A percentile compares a stretch with the other conserved stretches of the same genome.
Evolutionary conservation across 2,113 vertebrate genomes (phyloP).

Genomic region (Montifringilla adamsi): DNA sequence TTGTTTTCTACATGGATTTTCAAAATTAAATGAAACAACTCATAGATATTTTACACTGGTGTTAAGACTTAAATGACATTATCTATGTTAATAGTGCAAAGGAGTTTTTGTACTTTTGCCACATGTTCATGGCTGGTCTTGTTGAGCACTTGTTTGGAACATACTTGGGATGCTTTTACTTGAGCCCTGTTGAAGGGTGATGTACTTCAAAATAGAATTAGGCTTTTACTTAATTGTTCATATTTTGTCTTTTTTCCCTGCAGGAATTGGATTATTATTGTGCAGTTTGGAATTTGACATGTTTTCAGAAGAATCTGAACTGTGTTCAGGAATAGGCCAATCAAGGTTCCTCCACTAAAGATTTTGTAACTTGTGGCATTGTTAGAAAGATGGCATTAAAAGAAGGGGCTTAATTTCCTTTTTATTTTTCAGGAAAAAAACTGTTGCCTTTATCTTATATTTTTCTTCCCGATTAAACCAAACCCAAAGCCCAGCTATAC

Average conservation of each 20-base stretch:
- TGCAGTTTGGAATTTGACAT: constrained; percentile 61
- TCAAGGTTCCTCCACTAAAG: background rate
- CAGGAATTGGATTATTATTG: constrained; percentile 67
- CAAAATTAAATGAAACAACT: constrained; percentile 51
- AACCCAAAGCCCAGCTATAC: background rate
- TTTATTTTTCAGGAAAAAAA: background rate
- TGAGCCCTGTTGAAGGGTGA: background rate
- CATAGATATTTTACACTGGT: constrained; percentile 42
- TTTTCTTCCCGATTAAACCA: background rate
- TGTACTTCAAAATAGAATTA: constrained; percentile 41
- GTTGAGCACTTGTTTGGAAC: constrained; percentile 64
- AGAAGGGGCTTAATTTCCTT: background rate
- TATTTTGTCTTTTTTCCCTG: constrained; percentile 42
- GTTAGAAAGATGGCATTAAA: constrained; percentile 28
- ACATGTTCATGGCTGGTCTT: constrained; percentile 14
- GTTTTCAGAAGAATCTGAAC: constrained; percentile 53
- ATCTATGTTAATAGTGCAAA: background rate
- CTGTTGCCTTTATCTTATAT: background rate
- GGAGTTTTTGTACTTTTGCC: constrained; percentile 44
- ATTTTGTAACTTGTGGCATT: constrained; percentile 9
- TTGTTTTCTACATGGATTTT: constrained; percentile 72
- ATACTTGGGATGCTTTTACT: background rate
- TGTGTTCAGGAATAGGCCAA: constrained; percentile 52
- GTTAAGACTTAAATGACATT: constrained; percentile 63
- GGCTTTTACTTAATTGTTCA: constrained; percentile 47